Evolutionary conservation across 2,797 vertebrate species (phyloP).

Genomic region (Meda fulgida): DNA sequence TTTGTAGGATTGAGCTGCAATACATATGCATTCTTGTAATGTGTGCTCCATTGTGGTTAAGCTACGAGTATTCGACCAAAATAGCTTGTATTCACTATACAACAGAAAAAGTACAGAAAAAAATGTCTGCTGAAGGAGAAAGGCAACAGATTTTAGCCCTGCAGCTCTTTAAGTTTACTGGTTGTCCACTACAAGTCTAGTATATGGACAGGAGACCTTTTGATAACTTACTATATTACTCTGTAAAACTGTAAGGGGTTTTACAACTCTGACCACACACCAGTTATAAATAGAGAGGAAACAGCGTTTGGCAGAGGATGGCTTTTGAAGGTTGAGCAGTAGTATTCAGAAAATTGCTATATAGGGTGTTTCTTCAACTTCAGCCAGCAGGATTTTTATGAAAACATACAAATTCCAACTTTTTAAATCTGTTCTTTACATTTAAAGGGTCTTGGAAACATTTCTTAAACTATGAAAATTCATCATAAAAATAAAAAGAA

Average conservation of each 20-base stretch:
- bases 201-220: not conserved
- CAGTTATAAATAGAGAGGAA: not conserved
- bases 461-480: not conserved
- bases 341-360: not conserved
- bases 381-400: not conserved
- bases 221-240: not conserved
- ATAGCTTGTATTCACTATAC: not conserved
- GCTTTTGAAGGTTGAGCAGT: not conserved
- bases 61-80: not conserved
- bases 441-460: not conserved
- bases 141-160: not conserved
- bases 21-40: constrained; percentile 11
- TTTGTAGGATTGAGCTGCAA: constrained; percentile 8
- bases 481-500: not conserved
- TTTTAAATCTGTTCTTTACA: not conserved
- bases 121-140: not conserved
- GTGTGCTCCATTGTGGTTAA: constrained; percentile 14
- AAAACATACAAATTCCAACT: not conserved
- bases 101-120: not conserved
- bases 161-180: not conserved
- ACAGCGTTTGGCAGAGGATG: not conserved
- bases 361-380: not conserved
- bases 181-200: not conserved
- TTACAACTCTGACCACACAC: not conserved
- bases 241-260: too few species aligned